Evolutionary conservation across 2,888 invertebrate genomes (phyloP), one percentile per base, ranked within the genome.

Genomic region (Sericinus montela): DNA sequence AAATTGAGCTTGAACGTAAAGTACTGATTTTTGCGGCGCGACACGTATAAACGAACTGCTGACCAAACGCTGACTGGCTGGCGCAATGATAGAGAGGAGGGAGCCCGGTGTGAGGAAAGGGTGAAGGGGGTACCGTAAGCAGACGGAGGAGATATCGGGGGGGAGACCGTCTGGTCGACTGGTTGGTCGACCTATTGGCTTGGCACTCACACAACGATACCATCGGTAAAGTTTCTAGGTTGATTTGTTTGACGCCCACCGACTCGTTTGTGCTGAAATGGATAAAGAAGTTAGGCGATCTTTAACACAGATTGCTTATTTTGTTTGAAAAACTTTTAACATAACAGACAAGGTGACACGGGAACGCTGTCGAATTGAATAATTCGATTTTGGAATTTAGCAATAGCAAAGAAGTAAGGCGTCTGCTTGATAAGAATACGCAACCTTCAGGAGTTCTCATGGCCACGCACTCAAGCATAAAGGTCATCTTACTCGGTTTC

Each of bases 161-260:
- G 85, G 85, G 82, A 80, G 84, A 76, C 76, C 75, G 82, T 80
- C 85, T 85, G 79, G 74, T 69, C 75, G 81, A 84, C 86, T 86
- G 84, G 86, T 86, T 85, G 86, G 85, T 75, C 87, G 85, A 86
- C 85, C 81, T 80, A 84, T 80, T 85, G 79, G 84, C 80, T 79
- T 71, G 74, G 71, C 71, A 81, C 79, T 66, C 74, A 75, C 72
- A 74, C 75, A 72, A 54, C 63, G 65, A 70, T 72, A 76, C 71
- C 71, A 70, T 75, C 78, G 77, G 73, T 60, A 62, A 74, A 74
- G 71, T 81, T 79, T 78, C 74, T 76, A 72, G 69, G 72, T 69
- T 68, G 74, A 75, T 78, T 71, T 75, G 72, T 71, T 75, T 72
- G 70, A 60, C 64, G 63, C 59, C 60, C 59, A 59, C 58, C 58